phyloP scores from a whole-genome alignment of 92 coral and sea anemone genomes.

The Bergia puertoricense region DNA sequence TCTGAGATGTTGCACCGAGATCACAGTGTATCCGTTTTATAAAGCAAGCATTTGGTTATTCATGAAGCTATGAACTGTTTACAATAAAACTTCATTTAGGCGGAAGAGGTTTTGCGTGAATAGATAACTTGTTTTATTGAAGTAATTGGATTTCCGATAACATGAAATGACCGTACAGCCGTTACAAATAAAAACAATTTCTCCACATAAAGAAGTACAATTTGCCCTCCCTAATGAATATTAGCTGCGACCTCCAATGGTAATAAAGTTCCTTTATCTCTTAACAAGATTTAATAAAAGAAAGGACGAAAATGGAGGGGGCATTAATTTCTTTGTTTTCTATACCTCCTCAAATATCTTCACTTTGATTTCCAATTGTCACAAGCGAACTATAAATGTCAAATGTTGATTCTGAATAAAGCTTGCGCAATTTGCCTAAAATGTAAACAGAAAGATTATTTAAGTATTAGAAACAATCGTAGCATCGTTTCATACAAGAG shows the following conservation, averaged over 20 bases:
- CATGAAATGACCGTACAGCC: slow-evolving; percentile 26
- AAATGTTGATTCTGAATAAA: slow-evolving; percentile 21
- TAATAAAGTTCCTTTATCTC: slow-evolving; percentile 13
- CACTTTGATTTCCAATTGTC: background rate
- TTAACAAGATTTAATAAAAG: slow-evolving; percentile 1
- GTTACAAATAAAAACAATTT: slow-evolving; percentile 28
- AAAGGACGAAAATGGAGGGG: background rate
- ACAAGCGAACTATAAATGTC: background rate
- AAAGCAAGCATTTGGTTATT: background rate
- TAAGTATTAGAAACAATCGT: background rate
- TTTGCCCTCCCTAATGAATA: slow-evolving; percentile 14
- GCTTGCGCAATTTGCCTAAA: background rate
- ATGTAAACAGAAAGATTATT: background rate
- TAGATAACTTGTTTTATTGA: slow-evolving; percentile 27
- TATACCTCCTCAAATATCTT: slow-evolving; percentile 14
- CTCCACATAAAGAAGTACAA: background rate
- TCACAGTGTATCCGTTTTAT: slow-evolving; percentile 6
- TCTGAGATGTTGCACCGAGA: background rate
- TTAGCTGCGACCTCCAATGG: slow-evolving; percentile 18
- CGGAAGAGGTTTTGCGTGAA: slow-evolving; percentile 28
- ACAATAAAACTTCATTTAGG: slow-evolving; percentile 44
- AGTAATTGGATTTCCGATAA: slow-evolving; percentile 42
- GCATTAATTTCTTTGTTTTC: background rate
- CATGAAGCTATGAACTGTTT: slow-evolving; percentile 21
- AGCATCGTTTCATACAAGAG: background rate